phyloP scores from a whole-genome alignment of 2,888 invertebrate genomes.

The Morpho achilles region DNA sequence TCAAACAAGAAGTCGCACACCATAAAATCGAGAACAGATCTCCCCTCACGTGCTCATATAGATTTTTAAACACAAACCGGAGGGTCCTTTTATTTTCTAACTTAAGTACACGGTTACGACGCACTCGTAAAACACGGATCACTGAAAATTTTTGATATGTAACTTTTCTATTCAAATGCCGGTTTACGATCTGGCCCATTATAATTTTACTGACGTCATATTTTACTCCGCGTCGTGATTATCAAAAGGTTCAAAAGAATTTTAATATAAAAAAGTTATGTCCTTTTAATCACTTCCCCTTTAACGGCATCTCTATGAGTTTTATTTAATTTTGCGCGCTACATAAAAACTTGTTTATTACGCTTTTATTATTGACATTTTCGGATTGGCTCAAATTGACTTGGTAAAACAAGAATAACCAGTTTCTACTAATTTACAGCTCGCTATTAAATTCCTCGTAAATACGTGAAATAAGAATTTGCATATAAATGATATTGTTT shows the following conservation, averaged over 20 bases:
- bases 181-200: slow-evolving; percentile 71
- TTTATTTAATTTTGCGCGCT: slow-evolving; percentile 50
- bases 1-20: slow-evolving; percentile 4
- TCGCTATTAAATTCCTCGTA: too few relatives aligned
- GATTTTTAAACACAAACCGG: slow-evolving; percentile 60
- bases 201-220: slow-evolving; percentile 75
- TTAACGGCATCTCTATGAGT: slow-evolving; percentile 35
- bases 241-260: slow-evolving; percentile 67
- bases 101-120: slow-evolving; percentile 77
- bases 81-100: slow-evolving; percentile 62
- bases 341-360: slow-evolving; percentile 39
- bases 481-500: too few relatives aligned
- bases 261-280: slow-evolving; percentile 62
- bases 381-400: slow-evolving; percentile 32
- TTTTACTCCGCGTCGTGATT: slow-evolving; percentile 65
- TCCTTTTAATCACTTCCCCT: slow-evolving; percentile 74
- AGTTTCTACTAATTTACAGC: neutral
- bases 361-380: slow-evolving; percentile 30
- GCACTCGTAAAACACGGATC: slow-evolving; percentile 77
- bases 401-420: slow-evolving; percentile 16
- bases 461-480: too few relatives aligned
- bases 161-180: slow-evolving; percentile 77
- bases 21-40: slow-evolving; percentile 26
- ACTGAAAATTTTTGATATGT: slow-evolving; percentile 79
- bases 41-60: slow-evolving; percentile 52